Evolutionary conservation across 2,113 vertebrate genomes (phyloP), one percentile per base, ranked within the genome.

Genomic region (Onychostruthus taczanowskii): DNA sequence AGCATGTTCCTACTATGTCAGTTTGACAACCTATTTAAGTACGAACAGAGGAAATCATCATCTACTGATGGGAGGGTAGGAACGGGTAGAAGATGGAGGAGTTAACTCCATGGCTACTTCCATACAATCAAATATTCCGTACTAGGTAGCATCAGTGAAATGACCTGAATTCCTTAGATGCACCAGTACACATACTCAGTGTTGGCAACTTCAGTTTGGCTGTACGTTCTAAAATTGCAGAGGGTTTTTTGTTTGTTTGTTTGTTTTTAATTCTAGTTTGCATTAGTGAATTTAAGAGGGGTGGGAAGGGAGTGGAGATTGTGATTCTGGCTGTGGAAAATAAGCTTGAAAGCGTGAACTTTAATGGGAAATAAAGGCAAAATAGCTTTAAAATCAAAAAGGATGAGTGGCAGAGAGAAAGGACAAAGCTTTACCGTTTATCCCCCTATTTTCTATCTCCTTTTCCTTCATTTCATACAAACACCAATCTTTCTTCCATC

Each of bases 321-420:
- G 26, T 47, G 27, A 7, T 64, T 91, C 24, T 84, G n/a, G 10
- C 5, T 64, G 10, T 44, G 27, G 91, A 87, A 74, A 94, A 64
- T 33, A 52, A 88, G 23, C n/a, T 39, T 62, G 59, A 70, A 92
- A 80, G 53, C 77, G 15, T 56, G n/a, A 86, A 43, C 5, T 58
- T 76, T 31, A 50, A 73, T 30, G 31, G 39, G 41, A 76, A 85
- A 62, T 49, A 64, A 59, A 76, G 14, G 14, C 18, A 83, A 74
- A 92, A 77, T 7, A 78, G 50, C 23, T 78, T 84, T 58, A 49
- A 77, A 95, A 91, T 22, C 19, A 72, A 89, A 72, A 81, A 69
- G 16, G 3, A 67, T 12, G 1, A 70, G 18, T 16, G 33, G 10
- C 28, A 70, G n/a, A 77, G 5, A 62, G 33, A 73, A 75, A 44